Evolutionary conservation across 2,113 vertebrate genomes (phyloP).

Genomic region (Ariopsis seemanni): DNA sequence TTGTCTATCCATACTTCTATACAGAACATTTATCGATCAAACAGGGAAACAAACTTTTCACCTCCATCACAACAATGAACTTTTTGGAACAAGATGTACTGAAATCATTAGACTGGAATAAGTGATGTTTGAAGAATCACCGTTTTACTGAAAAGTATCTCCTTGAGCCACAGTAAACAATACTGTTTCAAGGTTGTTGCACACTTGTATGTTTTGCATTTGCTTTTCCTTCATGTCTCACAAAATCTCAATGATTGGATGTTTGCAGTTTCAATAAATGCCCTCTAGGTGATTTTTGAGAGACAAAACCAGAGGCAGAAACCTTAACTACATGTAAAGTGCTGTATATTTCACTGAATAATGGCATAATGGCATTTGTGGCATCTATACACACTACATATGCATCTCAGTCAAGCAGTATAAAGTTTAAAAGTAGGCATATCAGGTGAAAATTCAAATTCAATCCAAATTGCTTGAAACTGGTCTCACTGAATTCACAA

Average conservation of each 20-base stretch:
- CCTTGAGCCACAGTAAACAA: background rate
- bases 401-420: background rate
- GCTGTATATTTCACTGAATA: background rate
- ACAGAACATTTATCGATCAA: background rate
- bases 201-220: background rate
- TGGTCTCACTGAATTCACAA: no score
- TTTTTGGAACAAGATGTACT: background rate
- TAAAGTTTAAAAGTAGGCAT: no score
- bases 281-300: background rate
- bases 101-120: background rate
- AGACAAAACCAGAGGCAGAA: background rate
- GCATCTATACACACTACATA: background rate
- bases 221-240: background rate
- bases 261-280: background rate
- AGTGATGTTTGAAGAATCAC: background rate
- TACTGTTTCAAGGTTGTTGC: background rate
- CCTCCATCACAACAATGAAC: background rate
- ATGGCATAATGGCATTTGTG: background rate
- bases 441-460: no score
- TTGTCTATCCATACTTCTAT: background rate
- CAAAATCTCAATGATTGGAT: background rate
- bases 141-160: background rate
- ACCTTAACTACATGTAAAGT: background rate
- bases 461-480: no score
- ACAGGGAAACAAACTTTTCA: background rate